Percentiles rank a stretch among this genome's conserved stretches.
These are phyloP conservation scores for Promerops cafer DNA, from an alignment of 2,113 vertebrate species.

Conservation along the genomic window DNA sequence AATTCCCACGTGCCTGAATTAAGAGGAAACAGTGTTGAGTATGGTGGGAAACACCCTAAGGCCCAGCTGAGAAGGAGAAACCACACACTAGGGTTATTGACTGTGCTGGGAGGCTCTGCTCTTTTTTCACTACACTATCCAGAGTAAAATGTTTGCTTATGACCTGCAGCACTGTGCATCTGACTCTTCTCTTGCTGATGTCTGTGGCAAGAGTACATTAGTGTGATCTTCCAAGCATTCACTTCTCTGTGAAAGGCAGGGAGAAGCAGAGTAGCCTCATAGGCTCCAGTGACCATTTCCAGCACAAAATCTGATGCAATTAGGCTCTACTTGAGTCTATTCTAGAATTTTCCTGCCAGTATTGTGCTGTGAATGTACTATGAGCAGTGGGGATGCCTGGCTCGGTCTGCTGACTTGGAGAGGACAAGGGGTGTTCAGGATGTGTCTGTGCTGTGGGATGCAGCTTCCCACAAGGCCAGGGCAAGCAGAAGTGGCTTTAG, in stretches of 20 bases:
- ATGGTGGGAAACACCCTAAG: not conserved
- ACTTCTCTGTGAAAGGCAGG: not conserved
- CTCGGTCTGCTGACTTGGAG: not conserved
- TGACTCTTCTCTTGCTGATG: not conserved
- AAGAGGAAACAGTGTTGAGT: not conserved
- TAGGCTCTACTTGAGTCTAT: not conserved
- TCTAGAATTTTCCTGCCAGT: not conserved
- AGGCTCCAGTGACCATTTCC: not conserved
- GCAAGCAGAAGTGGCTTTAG: not conserved
- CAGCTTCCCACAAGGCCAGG: not conserved
- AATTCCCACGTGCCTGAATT: not conserved
- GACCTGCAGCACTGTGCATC: not conserved
- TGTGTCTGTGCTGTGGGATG: not conserved
- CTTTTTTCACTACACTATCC: not conserved
- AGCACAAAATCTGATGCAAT: not conserved
- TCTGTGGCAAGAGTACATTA: not conserved
- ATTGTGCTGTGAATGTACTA: accelerated
- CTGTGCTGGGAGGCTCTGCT: not conserved
- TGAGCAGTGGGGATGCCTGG: not conserved
- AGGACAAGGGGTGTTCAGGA: not conserved
- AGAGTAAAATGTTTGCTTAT: not conserved
- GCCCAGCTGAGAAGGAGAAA: not conserved
- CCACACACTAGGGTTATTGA: accelerated
- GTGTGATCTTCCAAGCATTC: not conserved
- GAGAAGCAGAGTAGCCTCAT: not conserved